Evolutionary conservation across 2,797 vertebrate genomes (phyloP).

Genomic region (Gymnopithys bicolor): DNA sequence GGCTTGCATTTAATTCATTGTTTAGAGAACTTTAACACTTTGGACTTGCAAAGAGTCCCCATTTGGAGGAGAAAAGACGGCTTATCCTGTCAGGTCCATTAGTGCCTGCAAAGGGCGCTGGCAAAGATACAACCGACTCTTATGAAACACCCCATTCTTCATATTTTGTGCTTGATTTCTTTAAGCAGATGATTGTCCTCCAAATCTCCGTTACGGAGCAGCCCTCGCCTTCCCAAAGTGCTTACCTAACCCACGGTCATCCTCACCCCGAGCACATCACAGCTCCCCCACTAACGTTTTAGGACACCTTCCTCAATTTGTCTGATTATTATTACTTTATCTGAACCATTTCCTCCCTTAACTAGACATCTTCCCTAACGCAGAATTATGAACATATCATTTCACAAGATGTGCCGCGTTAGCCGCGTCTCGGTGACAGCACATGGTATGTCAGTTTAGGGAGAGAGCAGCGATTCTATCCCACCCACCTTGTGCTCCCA

Average conservation of each 20-base stretch:
- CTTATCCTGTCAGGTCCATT: background rate
- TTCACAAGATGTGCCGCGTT: constrained; percentile 63
- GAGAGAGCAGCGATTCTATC: constrained; percentile 58
- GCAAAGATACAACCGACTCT: background rate
- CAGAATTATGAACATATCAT: constrained; percentile 50
- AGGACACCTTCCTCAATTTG: constrained; percentile 68
- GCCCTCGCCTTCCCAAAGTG: background rate
- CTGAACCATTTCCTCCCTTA: constrained; percentile 36
- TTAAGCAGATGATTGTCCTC: background rate
- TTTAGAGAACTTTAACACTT: constrained; percentile 57
- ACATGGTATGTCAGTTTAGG: constrained; percentile 62
- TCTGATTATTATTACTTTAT: constrained; percentile 59
- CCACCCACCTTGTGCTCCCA: constrained; percentile 79
- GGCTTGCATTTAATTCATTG: constrained; percentile 57
- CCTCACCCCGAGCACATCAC: background rate
- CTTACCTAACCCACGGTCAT: background rate
- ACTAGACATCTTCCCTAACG: constrained; percentile 42
- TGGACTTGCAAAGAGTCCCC: constrained; percentile 37
- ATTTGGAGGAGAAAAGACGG: background rate
- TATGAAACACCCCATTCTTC: background rate
- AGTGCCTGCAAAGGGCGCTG: background rate
- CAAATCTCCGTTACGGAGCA: background rate
- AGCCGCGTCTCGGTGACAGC: constrained; percentile 43
- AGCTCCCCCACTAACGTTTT: background rate
- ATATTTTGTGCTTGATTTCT: background rate